Percentiles rank a stretch among this genome's conserved stretches.
Evolutionary conservation across 2,797 vertebrate species (phyloP).

Genomic region (Microcaecilia unicolor): DNA sequence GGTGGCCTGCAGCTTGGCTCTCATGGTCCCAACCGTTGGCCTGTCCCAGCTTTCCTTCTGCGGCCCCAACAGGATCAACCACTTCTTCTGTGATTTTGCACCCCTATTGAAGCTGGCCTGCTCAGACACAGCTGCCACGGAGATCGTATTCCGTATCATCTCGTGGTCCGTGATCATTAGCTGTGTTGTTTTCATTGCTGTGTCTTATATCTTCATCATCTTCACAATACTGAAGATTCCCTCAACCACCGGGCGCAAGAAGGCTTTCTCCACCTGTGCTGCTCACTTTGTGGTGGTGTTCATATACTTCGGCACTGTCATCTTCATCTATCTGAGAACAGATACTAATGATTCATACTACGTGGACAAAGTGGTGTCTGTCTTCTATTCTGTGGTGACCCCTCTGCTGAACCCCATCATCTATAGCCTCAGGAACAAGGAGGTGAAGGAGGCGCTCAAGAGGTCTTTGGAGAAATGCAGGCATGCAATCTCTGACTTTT

Average conservation of each 20-base stretch:
- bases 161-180: background rate
- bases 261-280: slow-evolving; percentile 5
- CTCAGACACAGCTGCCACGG: background rate
- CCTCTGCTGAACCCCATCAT: background rate
- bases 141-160: background rate
- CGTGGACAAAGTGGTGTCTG: background rate
- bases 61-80: slow-evolving; percentile 15
- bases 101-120: slow-evolving; percentile 13
- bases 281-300: slow-evolving; percentile 3
- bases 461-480: too few relatives aligned
- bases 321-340: slow-evolving; percentile 1
- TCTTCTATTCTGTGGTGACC: background rate
- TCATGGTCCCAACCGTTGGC: background rate
- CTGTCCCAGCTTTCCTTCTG: slow-evolving; percentile 15
- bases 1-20: slow-evolving; percentile 9
- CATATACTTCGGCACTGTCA: background rate
- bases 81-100: slow-evolving; percentile 17
- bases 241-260: background rate
- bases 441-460: background rate
- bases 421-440: slow-evolving; percentile 2
- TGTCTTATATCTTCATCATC: slow-evolving; percentile 1
- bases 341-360: background rate
- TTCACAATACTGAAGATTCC: background rate
- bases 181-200: background rate
- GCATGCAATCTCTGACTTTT: too few relatives aligned